phyloP scores from a whole-genome alignment of 1,140 invertebrate species.

The Caenorhabditis remanei region DNA sequence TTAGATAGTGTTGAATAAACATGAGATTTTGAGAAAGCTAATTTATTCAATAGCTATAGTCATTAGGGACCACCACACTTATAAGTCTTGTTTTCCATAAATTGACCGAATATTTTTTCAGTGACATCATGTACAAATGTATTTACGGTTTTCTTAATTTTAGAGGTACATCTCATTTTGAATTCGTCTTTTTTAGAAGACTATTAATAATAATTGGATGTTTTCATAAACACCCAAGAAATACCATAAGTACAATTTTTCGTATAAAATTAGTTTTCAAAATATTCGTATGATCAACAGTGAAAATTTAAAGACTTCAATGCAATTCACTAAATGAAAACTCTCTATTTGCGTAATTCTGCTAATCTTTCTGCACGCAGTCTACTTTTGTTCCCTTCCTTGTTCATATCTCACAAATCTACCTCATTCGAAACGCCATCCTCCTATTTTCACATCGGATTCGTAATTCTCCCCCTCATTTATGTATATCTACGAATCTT shows the following conservation, averaged over 20 bases:
- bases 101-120: no score
- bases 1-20: not conserved
- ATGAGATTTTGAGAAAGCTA: slow-evolving; percentile 4
- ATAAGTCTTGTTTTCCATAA: not conserved
- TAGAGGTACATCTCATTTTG: no score
- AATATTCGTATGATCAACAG: no score
- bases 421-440: not conserved
- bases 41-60: not conserved
- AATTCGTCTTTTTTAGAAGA: no score
- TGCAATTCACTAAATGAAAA: not conserved
- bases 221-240: no score
- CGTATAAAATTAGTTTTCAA: no score
- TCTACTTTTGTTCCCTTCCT: not conserved
- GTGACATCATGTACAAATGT: no score
- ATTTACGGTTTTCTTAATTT: no score
- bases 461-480: slow-evolving; percentile 30
- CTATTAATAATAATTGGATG: no score
- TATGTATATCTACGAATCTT: slow-evolving; percentile 8
- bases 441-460: slow-evolving; percentile 23
- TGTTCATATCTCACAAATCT: slow-evolving; percentile 7
- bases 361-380: not conserved
- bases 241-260: no score
- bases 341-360: not conserved
- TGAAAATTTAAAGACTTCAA: not conserved
- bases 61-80: not conserved